Base-by-base conservation (phyloP, 2,797 vertebrate species). In the Acanthopagrus latus region DNA sequence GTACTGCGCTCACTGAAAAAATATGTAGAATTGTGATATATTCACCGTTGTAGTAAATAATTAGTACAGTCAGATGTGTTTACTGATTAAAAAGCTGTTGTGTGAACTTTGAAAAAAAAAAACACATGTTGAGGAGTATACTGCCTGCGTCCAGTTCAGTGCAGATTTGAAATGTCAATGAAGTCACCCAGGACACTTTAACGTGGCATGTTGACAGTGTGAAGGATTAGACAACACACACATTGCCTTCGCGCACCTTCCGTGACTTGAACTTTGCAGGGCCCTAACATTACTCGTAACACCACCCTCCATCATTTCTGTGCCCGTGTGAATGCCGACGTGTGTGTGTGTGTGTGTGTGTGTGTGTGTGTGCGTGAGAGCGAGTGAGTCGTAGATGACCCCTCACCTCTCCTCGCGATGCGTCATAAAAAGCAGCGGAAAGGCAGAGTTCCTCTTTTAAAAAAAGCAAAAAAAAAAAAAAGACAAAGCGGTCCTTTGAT, bases 191-290 rank as follows among this genome's bases (percentile, higher is more conserved):
- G 89, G 91, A 91, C 83, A 78, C 87, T 88, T 90, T 91, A 93
- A 91, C 86, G 83, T 90, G 90, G 77, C 91, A 92, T 87, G 88
- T 91, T 95, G 96, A 94, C 95, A 78, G 91, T 89, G 83, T 91
- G 92, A 93, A 60, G 85, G 90, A 93, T 94, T 90, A 92, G 89
- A 87, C 87, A 84, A 83, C 91, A 84, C 89, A 91, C 83, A 85
- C 87, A 88, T 83, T 57, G 84, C 86, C 87, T 88, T 91, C 86
- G 85, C 93, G 85, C 83, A 85, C 83, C 92, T 90, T 92, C 87
- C 87, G 80, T 64, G 80, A 55, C 77, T 84, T 95, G 94, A 95
- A 95, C 94, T 94, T 94, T 93, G 87, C 88, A 81, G 88, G 78
- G 86, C 90, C 80, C 83, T 78, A 82, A 88, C 90, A 91, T 92